These are phyloP conservation scores for Papilio polyxenes DNA, from an alignment of 1,140 invertebrate genomes.

Conservation along the genomic window DNA sequence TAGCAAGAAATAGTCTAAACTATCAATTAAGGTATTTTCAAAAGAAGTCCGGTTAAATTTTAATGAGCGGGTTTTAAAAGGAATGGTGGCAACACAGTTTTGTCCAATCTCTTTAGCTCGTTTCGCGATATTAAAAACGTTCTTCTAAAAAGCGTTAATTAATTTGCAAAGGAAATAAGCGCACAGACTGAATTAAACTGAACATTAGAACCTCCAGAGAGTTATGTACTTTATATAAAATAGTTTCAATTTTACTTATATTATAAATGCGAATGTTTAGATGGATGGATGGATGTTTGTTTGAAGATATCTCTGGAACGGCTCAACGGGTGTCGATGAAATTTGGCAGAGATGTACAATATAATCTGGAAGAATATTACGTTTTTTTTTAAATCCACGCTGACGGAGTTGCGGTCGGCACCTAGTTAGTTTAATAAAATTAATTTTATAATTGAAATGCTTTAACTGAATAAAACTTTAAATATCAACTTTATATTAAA, in stretches of 20 bases:
- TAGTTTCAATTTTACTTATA: not conserved
- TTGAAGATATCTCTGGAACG: too few relatives aligned
- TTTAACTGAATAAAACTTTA: not conserved
- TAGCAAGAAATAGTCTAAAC: not conserved
- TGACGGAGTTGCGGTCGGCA: too few relatives aligned
- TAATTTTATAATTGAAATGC: not conserved
- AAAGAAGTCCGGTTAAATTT: not conserved
- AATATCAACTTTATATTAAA: too few relatives aligned
- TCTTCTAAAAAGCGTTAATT: conserved; percentile 10
- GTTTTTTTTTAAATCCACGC: too few relatives aligned
- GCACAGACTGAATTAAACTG: not conserved
- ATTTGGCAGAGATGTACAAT: too few relatives aligned
- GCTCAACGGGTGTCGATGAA: too few relatives aligned
- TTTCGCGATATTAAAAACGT: conserved; percentile 8
- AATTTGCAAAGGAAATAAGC: conserved; percentile 15
- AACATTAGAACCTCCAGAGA: not conserved
- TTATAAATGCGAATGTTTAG: too few relatives aligned
- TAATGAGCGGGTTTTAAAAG: conserved; percentile 5
- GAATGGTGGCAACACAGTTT: not conserved
- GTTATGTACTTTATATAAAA: not conserved
- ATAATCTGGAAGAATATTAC: too few relatives aligned
- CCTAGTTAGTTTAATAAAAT: not conserved
- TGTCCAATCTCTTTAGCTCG: not conserved
- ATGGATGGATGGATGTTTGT: too few relatives aligned
- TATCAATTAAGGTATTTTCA: not conserved